Evolutionary conservation across 2,888 invertebrate genomes (phyloP).

Genomic region (Mythimna loreyi): DNA sequence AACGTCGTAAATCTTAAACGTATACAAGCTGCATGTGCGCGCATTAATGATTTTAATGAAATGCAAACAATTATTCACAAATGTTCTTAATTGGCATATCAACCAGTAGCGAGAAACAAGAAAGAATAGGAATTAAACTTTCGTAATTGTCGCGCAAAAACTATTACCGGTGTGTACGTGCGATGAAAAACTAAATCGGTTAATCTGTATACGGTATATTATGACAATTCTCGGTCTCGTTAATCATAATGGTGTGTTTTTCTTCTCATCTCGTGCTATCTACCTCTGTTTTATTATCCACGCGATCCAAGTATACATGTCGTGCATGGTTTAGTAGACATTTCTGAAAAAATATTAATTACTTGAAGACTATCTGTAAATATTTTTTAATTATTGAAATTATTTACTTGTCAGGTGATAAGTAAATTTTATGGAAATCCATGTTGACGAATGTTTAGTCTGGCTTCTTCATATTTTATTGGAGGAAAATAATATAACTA

Average conservation of each 20-base stretch:
- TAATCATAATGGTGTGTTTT: conserved; percentile 46
- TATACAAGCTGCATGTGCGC: neutral
- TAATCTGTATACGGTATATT: conserved; percentile 42
- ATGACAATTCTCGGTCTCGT: conserved; percentile 52
- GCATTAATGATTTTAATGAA: neutral
- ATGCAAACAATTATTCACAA: conserved; percentile 10
- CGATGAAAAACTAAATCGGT: conserved; percentile 12
- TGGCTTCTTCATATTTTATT: neutral
- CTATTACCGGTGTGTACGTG: conserved; percentile 27
- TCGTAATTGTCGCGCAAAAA: conserved; percentile 33
- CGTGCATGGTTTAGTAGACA: conserved; percentile 33
- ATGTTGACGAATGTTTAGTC: neutral
- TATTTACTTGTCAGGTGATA: too few species aligned
- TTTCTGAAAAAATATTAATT: conserved; percentile 24
- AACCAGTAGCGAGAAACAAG: neutral
- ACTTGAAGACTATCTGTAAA: conserved; percentile 2
- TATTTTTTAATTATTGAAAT: neutral
- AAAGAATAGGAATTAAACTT: conserved; percentile 28
- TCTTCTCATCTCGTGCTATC: conserved; percentile 51
- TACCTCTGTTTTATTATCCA: conserved; percentile 27
- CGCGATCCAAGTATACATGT: conserved; percentile 28
- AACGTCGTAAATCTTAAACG: neutral
- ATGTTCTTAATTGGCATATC: conserved; percentile 23
- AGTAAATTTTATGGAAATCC: conserved; percentile 18
- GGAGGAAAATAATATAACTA: too few species aligned